Evolutionary conservation across 1,140 invertebrate genomes (phyloP), one percentile per base, ranked within the genome.

Genomic region (Aphidius gifuensis): DNA sequence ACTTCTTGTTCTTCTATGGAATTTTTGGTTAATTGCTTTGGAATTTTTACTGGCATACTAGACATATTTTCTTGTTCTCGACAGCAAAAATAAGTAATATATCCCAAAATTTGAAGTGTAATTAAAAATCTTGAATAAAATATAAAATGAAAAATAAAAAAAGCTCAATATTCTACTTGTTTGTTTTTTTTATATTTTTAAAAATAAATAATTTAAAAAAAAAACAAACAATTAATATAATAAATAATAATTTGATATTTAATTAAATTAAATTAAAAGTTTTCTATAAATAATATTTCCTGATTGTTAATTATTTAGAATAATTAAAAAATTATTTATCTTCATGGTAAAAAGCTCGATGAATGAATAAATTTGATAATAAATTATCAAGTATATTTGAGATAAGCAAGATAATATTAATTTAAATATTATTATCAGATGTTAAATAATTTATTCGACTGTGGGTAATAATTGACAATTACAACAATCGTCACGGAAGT

Each of bases 41-140:
- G 58, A 43, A 64, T 47, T 56, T 64, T 56, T 62, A 62, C 46
- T 62, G 60, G 58, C 16, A 16, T 16, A 16, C 16, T 16, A 16
- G 16, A 16, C 16, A 16, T 51, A 71, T 60, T 60, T 64, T 57
- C 46, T 32, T 32, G 23, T 1, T 50, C 63, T 66, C 65, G 60
- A 11, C 40, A 54, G 48, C 53, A 62, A 73, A 68, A 71, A 68
- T 64, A 73, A 76, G 68, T 70, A 77, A 77, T 77, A 73, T 68
- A 64, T 66, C 72, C 74, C 71, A 71, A 74, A 75, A 77, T 71
- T 74, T 74, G 72, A 72, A 68, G 67, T 70, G 74, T 74, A 77
- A 77, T 78, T 77, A 78, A 78, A 78, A 78, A 77, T 71, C 68
- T 66, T 72, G 74, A 69, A 71, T 59, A 74, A 71, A 68, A 59